These are phyloP conservation scores for Epizoanthus illoricatus DNA, from an alignment of 92 coral and sea anemone species.

Conservation along the genomic window DNA sequence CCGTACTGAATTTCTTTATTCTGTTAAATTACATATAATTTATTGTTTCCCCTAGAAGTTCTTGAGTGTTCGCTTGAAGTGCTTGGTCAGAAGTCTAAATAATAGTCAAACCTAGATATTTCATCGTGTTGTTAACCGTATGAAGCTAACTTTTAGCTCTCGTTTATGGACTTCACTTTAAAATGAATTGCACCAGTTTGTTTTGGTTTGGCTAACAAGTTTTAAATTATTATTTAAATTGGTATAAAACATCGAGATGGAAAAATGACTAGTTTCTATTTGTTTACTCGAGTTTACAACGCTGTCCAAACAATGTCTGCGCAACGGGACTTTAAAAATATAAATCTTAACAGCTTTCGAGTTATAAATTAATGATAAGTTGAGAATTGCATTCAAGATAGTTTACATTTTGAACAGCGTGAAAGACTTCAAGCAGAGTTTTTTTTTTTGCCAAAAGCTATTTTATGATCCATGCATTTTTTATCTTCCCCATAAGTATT, in stretches of 20 bases:
- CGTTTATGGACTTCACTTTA: background rate
- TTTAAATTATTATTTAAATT: conserved; percentile 21
- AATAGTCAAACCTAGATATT: background rate
- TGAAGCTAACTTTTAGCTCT: background rate
- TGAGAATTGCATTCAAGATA: conserved; percentile 6
- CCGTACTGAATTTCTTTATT: too few species aligned
- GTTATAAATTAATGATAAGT: conserved; percentile 25
- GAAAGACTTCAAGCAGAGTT: background rate
- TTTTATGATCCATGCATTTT: too few species aligned
- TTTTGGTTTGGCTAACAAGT: conserved; percentile 12
- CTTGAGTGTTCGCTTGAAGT: background rate
- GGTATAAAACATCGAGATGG: conserved; percentile 3
- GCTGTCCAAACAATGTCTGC: conserved; percentile 17
- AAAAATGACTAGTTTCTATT: conserved; percentile 29
- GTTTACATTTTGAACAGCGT: background rate
- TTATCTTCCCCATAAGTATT: too few species aligned
- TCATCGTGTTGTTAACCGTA: background rate
- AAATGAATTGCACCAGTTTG: conserved; percentile 5
- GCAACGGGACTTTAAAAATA: conserved; percentile 3
- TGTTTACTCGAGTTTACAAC: conserved; percentile 17
- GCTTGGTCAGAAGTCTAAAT: background rate
- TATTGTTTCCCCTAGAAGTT: background rate
- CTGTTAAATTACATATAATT: too few species aligned
- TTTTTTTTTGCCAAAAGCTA: background rate
- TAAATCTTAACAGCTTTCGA: conserved; percentile 13